These are phyloP conservation scores for Adineta ricciae DNA, from an alignment of 2,888 invertebrate species.

Conservation along the genomic window DNA sequence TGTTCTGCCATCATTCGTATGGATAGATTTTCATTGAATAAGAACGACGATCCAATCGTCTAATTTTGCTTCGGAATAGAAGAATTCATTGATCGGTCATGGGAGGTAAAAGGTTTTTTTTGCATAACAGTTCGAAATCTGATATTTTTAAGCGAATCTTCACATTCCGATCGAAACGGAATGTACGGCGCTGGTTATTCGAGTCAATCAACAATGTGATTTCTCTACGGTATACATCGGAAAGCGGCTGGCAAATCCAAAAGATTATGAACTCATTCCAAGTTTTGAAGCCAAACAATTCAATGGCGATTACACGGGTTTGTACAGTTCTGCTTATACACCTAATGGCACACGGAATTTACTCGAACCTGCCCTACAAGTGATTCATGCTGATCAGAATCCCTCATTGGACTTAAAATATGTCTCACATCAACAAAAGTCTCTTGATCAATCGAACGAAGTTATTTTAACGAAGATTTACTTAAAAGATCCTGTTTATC, in stretches of 20 bases:
- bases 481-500: slow-evolving; percentile 8
- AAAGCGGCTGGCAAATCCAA: neutral
- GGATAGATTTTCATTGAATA: neutral
- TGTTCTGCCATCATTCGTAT: neutral
- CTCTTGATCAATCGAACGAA: neutral
- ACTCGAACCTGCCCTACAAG: neutral
- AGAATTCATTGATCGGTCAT: too few species aligned
- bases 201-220: neutral
- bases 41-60: neutral
- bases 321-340: neutral
- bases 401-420: neutral
- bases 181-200: neutral
- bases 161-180: neutral
- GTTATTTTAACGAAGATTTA: neutral
- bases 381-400: neutral
- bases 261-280: neutral
- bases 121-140: too few species aligned
- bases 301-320: neutral
- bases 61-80: too few species aligned
- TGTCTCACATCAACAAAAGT: neutral
- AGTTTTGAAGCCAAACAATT: slow-evolving; percentile 1
- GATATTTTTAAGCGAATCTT: too few species aligned
- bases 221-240: neutral
- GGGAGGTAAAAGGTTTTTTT: too few species aligned
- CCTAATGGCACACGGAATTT: slow-evolving; percentile 10